Evolutionary conservation across 2,888 invertebrate species (phyloP), one percentile per base, ranked within the genome.

Genomic region (Caenorhabditis angaria): DNA sequence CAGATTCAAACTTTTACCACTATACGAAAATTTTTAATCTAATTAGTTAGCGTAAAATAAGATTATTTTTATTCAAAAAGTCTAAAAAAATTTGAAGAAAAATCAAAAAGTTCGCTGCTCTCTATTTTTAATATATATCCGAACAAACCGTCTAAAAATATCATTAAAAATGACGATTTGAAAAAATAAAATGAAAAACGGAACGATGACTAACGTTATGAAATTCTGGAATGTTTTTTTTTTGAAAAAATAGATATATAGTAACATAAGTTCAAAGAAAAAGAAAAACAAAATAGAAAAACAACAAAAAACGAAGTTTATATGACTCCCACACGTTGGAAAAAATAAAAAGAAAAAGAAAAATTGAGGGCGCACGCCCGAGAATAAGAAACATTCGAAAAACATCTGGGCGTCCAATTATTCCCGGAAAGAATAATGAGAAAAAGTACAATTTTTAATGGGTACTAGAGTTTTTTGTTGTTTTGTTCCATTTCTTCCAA

Each of bases 391-490:
- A 70, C 70, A 70, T 70, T 53, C 70, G n/a, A 65, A 70, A 62
- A 70, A 70, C 70, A 70, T 70, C 70, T 70, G 70, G 58, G 70
- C 65, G 61, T 61, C 63, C 70, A 70, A 70, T 70, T 70, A 70
- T 64, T 64, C 69, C 41, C 41, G 41, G 41, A 41, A 41, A 41
- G 18, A 41, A 41, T 41, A 41, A 41, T 41, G 41, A 41, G 41
- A 41, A 41, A 41, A 41, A 41, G 41, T 41, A 41, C 41, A 41
- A 41, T 41, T 41, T 41, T 41, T 41, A 41, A 41, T 41, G 41
- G 41, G 41, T 41, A 41, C 41, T 41, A 12, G 41, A 6, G 41
- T 41, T 41, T 41, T 41, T 32, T 32, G 5, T 32, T n/a, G n/a
- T n/a, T n/a, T n/a, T n/a, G n/a, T n/a, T n/a, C n/a, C n/a, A n/a